A percentile compares a stretch with the other conserved stretches of the same genome.
Evolutionary conservation across 1,140 invertebrate species (phyloP).

Genomic region (Drosophila elegans): DNA sequence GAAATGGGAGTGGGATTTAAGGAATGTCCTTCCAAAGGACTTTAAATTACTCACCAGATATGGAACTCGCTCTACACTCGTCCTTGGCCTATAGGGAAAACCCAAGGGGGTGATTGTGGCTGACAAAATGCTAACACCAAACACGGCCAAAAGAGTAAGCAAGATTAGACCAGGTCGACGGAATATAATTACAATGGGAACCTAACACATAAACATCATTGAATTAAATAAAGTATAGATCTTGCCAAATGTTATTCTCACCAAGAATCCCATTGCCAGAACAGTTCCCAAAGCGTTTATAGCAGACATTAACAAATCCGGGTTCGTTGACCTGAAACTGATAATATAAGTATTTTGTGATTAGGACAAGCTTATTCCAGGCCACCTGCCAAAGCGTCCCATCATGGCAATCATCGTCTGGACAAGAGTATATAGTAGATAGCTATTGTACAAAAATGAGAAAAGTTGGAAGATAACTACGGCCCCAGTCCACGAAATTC

Average conservation of each 20-base stretch:
- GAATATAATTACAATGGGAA: conserved; percentile 71
- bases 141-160: conserved; percentile 84
- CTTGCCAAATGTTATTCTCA: conserved; percentile 10
- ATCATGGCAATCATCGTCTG: conserved; percentile 88
- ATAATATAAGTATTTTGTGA: no score
- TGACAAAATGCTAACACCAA: conserved; percentile 85
- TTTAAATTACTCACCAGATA: conserved; percentile 86
- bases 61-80: conserved; percentile 89
- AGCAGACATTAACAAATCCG: conserved; percentile 86
- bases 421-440: conserved; percentile 88
- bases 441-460: conserved; percentile 87
- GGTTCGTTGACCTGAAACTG: conserved; percentile 84
- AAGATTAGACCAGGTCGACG: conserved; percentile 58
- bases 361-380: accelerated
- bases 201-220: conserved; percentile 25
- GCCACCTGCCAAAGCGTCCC: conserved; percentile 86
- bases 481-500: conserved; percentile 87
- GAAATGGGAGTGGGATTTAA: background rate
- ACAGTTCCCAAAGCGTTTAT: conserved; percentile 84
- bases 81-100: conserved; percentile 90
- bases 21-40: background rate
- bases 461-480: conserved; percentile 83
- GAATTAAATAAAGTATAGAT: background rate
- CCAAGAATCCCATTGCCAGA: conserved; percentile 71
- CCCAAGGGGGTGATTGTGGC: conserved; percentile 89